A percentile compares a stretch with the other conserved stretches of the same genome.
These are phyloP conservation scores for Trachelus iudaicus DNA, from an alignment of 2,888 invertebrate genomes.

Conservation along the genomic window DNA sequence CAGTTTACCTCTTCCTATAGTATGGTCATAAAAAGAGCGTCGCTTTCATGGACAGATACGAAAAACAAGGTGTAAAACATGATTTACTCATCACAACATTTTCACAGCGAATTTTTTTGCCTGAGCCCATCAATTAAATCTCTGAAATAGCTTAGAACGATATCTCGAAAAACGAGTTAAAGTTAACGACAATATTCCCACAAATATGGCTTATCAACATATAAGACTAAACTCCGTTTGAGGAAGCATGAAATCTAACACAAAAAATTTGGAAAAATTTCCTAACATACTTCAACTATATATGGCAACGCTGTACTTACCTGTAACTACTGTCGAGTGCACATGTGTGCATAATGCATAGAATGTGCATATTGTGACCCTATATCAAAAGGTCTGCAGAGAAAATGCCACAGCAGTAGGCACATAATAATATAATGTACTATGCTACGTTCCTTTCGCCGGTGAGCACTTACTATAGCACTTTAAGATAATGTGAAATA, in stretches of 20 bases:
- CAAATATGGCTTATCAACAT: not conserved
- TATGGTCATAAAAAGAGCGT: slow-evolving; percentile 29
- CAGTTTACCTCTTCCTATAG: slow-evolving; percentile 23
- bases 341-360: not conserved
- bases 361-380: not conserved
- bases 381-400: not conserved
- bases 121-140: not conserved
- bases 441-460: not conserved
- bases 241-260: not conserved
- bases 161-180: not conserved
- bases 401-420: not conserved
- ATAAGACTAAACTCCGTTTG: not conserved
- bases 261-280: not conserved
- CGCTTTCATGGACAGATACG: slow-evolving; percentile 25
- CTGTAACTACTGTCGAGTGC: not conserved
- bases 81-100: slow-evolving; percentile 35
- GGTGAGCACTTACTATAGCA: not conserved
- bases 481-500: not conserved
- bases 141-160: not conserved
- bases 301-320: not conserved
- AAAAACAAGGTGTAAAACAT: slow-evolving; percentile 38
- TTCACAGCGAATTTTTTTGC: slow-evolving; percentile 5
- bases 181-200: not conserved
- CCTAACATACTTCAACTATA: not conserved
- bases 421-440: not conserved